A percentile compares a stretch with the other conserved stretches of the same genome.
These are phyloP conservation scores for Pachypanchax playfairii DNA, from an alignment of 2,113 vertebrate species.

Conservation along the genomic window DNA sequence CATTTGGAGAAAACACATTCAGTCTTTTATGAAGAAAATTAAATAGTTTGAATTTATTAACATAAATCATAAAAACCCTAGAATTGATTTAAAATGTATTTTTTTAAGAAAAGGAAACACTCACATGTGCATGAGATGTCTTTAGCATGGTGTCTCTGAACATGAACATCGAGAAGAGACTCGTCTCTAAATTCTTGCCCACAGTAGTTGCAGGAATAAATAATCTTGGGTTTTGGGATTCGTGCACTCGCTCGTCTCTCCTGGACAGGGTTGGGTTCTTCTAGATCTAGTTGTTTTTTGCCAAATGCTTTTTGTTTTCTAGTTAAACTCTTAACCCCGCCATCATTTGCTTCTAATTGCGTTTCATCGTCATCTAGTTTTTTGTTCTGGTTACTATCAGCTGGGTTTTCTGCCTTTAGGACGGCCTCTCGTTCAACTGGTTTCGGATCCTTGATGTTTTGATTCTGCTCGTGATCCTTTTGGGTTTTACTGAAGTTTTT, in stretches of 20 bases:
- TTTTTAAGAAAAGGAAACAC: constrained; percentile 22
- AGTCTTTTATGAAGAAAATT: background rate
- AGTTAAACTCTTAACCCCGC: constrained; percentile 16
- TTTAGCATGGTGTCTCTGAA: constrained; percentile 75
- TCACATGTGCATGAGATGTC: constrained; percentile 68
- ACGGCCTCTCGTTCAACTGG: constrained; percentile 42
- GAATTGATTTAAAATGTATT: background rate
- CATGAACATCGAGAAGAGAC: constrained; percentile 74
- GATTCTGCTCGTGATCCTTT: constrained; percentile 12
- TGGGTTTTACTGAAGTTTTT: constrained; percentile 31
- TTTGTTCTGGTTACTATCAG: constrained; percentile 25
- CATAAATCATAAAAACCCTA: background rate
- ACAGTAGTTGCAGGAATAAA: constrained; percentile 76
- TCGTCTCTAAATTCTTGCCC: constrained; percentile 76
- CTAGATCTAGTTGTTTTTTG: constrained; percentile 37
- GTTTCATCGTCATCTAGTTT: constrained; percentile 8
- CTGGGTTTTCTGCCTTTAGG: constrained; percentile 31
- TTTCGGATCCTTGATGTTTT: constrained; percentile 21
- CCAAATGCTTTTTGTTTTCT: constrained; percentile 14
- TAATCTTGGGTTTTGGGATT: constrained; percentile 72
- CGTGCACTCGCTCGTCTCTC: constrained; percentile 69
- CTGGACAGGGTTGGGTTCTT: constrained; percentile 13
- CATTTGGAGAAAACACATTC: constrained; percentile 21
- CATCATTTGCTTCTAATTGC: constrained; percentile 11
- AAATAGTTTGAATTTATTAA: background rate